Evolutionary conservation across 2,113 vertebrate genomes (phyloP).

Genomic region (Thunnus maccoyii): DNA sequence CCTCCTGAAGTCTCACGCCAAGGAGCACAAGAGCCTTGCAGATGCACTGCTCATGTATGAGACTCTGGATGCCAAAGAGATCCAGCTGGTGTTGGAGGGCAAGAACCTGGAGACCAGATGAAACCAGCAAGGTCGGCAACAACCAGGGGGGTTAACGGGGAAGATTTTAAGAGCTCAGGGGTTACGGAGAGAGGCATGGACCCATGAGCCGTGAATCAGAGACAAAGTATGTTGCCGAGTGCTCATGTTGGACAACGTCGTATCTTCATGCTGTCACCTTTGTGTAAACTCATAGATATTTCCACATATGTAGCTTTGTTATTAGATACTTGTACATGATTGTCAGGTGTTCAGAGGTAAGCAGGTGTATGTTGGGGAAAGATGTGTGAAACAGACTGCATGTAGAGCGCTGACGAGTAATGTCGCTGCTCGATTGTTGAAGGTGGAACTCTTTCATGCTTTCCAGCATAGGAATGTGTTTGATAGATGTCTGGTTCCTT

Average conservation of each 20-base stretch:
- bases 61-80: conserved; percentile 98
- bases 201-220: conserved; percentile 10
- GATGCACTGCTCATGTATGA: conserved; percentile 96
- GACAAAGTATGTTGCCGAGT: conserved; percentile 3
- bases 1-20: conserved; percentile 92
- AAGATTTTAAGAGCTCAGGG: conserved; percentile 67
- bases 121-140: conserved; percentile 59
- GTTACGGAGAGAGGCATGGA: background rate
- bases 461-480: too few species aligned
- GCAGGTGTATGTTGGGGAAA: background rate
- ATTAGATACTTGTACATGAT: conserved; percentile 5
- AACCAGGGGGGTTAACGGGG: conserved; percentile 37
- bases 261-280: conserved; percentile 25
- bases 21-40: conserved; percentile 96
- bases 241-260: conserved; percentile 11
- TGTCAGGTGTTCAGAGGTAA: background rate
- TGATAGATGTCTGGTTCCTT: too few species aligned
- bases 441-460: background rate
- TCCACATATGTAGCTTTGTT: conserved; percentile 22
- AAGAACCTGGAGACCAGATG: conserved; percentile 93
- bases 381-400: too few species aligned
- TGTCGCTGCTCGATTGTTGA: too few species aligned
- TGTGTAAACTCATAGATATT: conserved; percentile 21
- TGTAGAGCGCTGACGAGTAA: too few species aligned
- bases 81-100: conserved; percentile 95